Percentiles rank a stretch among this genome's conserved stretches.
phyloP scores from a whole-genome alignment of 2,797 vertebrate genomes.

The Spinibarbus caldwelli region DNA sequence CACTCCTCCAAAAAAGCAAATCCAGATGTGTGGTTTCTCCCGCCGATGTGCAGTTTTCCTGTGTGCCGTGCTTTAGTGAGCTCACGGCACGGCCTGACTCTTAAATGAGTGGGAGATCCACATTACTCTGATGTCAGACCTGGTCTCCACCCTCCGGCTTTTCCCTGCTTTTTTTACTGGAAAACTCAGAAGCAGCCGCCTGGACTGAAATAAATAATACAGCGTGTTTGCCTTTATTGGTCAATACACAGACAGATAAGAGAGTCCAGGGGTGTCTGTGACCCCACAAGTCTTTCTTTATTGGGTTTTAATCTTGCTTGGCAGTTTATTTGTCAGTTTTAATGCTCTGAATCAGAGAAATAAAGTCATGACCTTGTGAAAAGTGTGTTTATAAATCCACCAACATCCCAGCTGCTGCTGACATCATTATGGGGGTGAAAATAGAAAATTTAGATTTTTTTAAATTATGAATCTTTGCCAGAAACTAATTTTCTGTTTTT shows the following conservation, averaged over 20 bases:
- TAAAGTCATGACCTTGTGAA: not conserved
- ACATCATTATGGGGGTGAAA: slow-evolving; percentile 32
- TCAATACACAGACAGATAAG: not conserved
- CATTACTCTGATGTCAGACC: slow-evolving; percentile 69
- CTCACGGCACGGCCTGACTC: slow-evolving; percentile 54
- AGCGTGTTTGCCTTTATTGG: not conserved
- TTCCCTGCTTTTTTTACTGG: slow-evolving; percentile 2
- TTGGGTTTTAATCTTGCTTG: not conserved
- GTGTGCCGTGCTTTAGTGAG: slow-evolving; percentile 51
- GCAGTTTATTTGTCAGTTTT: slow-evolving; percentile 10
- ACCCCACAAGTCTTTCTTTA: not conserved
- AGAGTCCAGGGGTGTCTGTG: not conserved
- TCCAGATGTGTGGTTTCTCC: slow-evolving; percentile 64
- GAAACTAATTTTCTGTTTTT: too few species aligned
- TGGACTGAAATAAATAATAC: not conserved
- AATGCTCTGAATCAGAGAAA: slow-evolving; percentile 7
- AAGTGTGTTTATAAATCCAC: slow-evolving; percentile 49
- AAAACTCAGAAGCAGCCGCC: not conserved
- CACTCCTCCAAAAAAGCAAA: slow-evolving; percentile 54
- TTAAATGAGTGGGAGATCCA: slow-evolving; percentile 58
- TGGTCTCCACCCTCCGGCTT: slow-evolving; percentile 24
- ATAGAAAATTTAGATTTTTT: slow-evolving; percentile 11
- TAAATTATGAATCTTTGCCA: not conserved
- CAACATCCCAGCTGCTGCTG: slow-evolving; percentile 37
- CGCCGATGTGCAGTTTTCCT: slow-evolving; percentile 54